Percentiles rank a stretch among this genome's conserved stretches.
Conservation (phyloP, 2,113 vertebrate genomes). For the Podarcis muralis region DNA sequence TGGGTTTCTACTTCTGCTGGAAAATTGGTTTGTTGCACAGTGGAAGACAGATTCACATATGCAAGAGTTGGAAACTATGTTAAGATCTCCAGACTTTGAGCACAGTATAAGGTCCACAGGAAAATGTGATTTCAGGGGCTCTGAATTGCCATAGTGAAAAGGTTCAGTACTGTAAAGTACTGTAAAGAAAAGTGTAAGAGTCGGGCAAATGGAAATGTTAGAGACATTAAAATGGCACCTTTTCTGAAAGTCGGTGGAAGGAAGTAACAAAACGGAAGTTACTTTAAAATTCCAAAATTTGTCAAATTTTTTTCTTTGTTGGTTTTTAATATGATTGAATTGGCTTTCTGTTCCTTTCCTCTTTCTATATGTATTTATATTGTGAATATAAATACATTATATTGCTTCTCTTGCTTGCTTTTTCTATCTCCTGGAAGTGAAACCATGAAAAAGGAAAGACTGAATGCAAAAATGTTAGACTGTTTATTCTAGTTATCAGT, state of each 20-base stretch:
- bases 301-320: background rate
- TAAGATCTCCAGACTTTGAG: background rate
- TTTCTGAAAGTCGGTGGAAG: no score
- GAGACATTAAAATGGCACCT: background rate
- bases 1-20: background rate
- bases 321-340: background rate
- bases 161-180: background rate
- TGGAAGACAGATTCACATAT: background rate
- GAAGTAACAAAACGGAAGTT: background rate
- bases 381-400: background rate
- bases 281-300: background rate
- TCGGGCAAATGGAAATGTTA: background rate
- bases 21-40: background rate
- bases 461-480: background rate
- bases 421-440: background rate
- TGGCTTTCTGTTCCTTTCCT: background rate
- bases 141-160: background rate
- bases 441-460: background rate
- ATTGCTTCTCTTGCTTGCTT: background rate
- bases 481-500: background rate
- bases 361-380: background rate
- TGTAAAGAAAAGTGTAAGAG: background rate
- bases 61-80: background rate
- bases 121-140: background rate
- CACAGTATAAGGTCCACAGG: background rate